Evolutionary conservation across 2,113 vertebrate species (phyloP).

Genomic region (Chaenogobius annularis): DNA sequence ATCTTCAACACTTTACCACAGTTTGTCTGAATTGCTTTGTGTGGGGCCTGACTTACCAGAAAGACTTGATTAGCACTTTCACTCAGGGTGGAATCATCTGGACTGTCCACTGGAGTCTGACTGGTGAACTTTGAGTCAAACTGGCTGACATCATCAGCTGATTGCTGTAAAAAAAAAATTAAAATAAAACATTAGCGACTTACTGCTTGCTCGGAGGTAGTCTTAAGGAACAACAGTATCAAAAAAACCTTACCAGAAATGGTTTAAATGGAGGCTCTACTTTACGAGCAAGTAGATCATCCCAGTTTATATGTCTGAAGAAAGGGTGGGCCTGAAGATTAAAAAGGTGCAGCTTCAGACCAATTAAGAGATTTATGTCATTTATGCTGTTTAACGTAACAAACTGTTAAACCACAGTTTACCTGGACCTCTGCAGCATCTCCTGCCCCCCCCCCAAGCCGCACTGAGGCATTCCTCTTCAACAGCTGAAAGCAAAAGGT

Average conservation of each 20-base stretch:
- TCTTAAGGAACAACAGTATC: background rate
- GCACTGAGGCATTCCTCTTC: slow-evolving; percentile 93
- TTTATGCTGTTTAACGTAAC: background rate
- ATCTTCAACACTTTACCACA: background rate
- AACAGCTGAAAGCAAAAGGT: slow-evolving; percentile 82
- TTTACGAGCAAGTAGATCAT: slow-evolving; percentile 93
- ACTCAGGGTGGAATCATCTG: slow-evolving; percentile 96
- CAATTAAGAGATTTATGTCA: background rate
- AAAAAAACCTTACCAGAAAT: slow-evolving; percentile 83
- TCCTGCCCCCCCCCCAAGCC: slow-evolving; percentile 90
- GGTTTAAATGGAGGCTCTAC: slow-evolving; percentile 98
- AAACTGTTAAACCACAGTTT: background rate
- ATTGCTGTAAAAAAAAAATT: slow-evolving; percentile 85
- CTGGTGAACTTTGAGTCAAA: slow-evolving; percentile 99
- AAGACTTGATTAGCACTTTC: slow-evolving; percentile 99
- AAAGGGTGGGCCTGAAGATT: slow-evolving; percentile 86
- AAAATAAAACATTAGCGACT: background rate
- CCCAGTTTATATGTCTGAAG: slow-evolving; percentile 97
- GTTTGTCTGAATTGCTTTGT: background rate
- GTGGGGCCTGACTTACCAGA: slow-evolving; percentile 80
- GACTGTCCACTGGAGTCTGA: slow-evolving; percentile 98
- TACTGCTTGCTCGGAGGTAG: too few relatives aligned
- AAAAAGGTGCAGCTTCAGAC: slow-evolving; percentile 5
- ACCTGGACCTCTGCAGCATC: slow-evolving; percentile 97
- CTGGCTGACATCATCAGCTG: slow-evolving; percentile 97